Evolutionary conservation across 2,113 vertebrate genomes (phyloP), one percentile per base, ranked within the genome.

Genomic region (Eulacestoma nigropectus): DNA sequence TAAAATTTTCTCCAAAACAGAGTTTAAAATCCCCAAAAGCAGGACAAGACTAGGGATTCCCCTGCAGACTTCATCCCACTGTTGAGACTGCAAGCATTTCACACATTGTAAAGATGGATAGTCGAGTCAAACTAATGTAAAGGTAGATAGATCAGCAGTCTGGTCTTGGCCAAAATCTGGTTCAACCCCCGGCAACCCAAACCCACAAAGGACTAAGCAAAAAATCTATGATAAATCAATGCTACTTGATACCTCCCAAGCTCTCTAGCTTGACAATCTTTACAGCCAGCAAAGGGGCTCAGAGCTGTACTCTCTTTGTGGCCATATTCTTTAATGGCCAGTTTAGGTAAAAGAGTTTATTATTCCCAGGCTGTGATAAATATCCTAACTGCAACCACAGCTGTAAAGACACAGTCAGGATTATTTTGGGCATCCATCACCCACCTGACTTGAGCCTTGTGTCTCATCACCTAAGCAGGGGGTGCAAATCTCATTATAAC

Each of bases 401-500:
- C 94, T 97, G 87, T 79, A 93, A 87, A 95, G 89, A 88, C 76
- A 85, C 41, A 89, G 72, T 65, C 69, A 62, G 69, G 78, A 78
- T 93, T 96, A 91, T 79, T 96, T n/a, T 76, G 87, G 50, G 33
- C 74, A 95, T 93, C 87, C 57, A 86, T 86, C 85, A 95, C 29
- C 49, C 55, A 95, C 56, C 84, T 19, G 11, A 70, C 68, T 76
- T 75, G n/a, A 92, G 72, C 78, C 78, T 89, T 94, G 46, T 65
- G 49, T 76, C 85, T 95, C 93, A 79, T 87, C 81, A 91, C 83
- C 46, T 37, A 67, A 94, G 78, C 2, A 91, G 75, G 84, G 74
- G 78, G 50, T 96, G 90, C 84, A 96, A 93, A 96, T 74, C 78
- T 91, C 92, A 93, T 86, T 74, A 95, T 68, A 95, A 89, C 88